Conservation (phyloP, 2,113 vertebrate genomes). For the Pionites leucogaster region DNA sequence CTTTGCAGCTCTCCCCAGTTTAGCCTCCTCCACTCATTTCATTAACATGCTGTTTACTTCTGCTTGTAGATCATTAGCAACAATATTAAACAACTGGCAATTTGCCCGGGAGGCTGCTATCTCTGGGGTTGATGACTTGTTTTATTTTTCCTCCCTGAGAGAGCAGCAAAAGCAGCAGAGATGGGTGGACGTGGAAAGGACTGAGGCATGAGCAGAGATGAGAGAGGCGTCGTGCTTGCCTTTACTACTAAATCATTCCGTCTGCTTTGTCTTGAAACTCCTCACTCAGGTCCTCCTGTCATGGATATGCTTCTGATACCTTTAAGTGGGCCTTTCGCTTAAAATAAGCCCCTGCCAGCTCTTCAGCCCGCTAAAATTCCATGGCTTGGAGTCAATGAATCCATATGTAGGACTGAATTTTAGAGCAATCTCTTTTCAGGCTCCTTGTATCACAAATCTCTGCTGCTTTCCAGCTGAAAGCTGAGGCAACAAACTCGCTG, state of each 20-base stretch:
- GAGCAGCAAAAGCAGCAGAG: background rate
- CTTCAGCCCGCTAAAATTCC: background rate
- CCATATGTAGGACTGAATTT: background rate
- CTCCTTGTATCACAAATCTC: background rate
- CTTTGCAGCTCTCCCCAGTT: background rate
- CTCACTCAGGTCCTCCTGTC: background rate
- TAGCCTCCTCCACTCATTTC: slow-evolving; percentile 51
- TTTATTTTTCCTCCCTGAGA: slow-evolving; percentile 32
- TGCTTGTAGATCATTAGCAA: slow-evolving; percentile 65
- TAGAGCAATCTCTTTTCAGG: background rate
- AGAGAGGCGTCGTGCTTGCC: background rate
- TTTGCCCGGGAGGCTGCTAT: slow-evolving; percentile 49
- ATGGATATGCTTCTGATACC: accelerated
- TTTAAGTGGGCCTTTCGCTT: background rate
- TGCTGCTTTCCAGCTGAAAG: background rate
- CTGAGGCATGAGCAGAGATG: background rate
- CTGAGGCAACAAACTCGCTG: background rate
- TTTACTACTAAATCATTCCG: background rate
- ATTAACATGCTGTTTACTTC: slow-evolving; percentile 65
- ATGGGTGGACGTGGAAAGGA: background rate
- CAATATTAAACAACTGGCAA: slow-evolving; percentile 66
- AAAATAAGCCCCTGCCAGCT: background rate
- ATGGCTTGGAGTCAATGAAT: background rate
- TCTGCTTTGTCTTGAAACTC: background rate
- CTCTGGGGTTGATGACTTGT: slow-evolving; percentile 44